Conservation (phyloP, 2,113 vertebrate species). For the Chiloscyllium plagiosum region DNA sequence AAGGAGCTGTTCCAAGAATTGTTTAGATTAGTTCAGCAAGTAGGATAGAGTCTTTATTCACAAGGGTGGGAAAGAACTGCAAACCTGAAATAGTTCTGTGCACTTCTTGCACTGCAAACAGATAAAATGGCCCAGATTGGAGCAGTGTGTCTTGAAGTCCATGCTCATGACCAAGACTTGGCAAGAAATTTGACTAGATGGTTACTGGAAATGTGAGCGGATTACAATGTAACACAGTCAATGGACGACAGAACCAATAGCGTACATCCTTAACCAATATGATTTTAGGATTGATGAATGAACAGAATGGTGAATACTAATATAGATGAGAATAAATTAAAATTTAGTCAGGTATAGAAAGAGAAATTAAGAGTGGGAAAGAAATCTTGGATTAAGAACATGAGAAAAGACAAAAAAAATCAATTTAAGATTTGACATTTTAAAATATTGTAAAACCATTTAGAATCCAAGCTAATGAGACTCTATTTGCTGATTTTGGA, state of each 20-base stretch:
- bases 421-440: background rate
- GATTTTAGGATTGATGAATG: background rate
- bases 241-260: background rate
- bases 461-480: background rate
- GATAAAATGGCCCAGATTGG: background rate
- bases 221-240: background rate
- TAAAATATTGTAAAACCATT: background rate
- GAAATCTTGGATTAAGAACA: background rate
- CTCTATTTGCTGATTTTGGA: background rate
- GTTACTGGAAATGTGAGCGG: background rate
- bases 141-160: background rate
- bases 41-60: background rate
- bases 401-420: background rate
- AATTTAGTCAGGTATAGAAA: background rate
- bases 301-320: background rate
- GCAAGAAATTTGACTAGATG: background rate
- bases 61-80: background rate
- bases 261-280: background rate
- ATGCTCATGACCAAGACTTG: background rate
- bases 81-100: background rate
- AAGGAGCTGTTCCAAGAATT: background rate
- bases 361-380: background rate
- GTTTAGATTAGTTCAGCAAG: background rate
- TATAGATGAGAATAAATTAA: background rate
- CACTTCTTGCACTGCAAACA: background rate